Base-by-base conservation (phyloP, 2,113 vertebrate species). In the Chaenogobius annularis region DNA sequence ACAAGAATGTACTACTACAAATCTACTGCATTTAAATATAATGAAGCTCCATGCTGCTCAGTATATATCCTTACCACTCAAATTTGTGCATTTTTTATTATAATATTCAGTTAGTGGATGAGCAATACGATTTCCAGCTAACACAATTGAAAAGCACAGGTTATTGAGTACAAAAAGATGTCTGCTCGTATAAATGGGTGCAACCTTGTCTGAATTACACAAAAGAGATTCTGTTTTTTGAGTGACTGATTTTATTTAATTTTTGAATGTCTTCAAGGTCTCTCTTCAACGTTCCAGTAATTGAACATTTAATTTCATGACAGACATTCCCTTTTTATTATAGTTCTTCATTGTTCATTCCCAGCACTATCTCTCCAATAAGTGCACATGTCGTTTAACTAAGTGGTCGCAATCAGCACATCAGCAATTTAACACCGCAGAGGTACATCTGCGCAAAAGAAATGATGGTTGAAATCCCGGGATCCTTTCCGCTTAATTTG, bases 401-500 rank as follows among this genome's bases (percentile, higher is more conserved):
- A 81, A 83, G 62, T 74, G 81, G 70, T 74, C 70, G 66, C 58
- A 20, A 43, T 74, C 44, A 64, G 46, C 52, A 55, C 73, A 48
- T 54, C 19, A 72, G 71, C 66, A 81, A 84, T 79, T 73, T 73
- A 80, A 68, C 61, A 63, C 70, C 70, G 23, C 0, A 44, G 56
- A 71, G 47, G 66, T 78, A 72, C 81, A 77, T 84, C 79, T 78
- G 87, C 66, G 78, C 44, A 54, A 23, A 63, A 69, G 19, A 62
- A 48, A 48, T 82, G 56, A 80, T 75, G 44, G 43, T 74, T 70
- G 59, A 67, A 84, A 78, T 76, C 79, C 75, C 82, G 83, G 75
- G 63, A 83, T 72, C 68, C 44, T 23, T 83, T 86, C 73, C 3
- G 73, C 82, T 84, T 83, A 70, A 76, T 84, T 85, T 81, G 78